These are phyloP conservation scores for Hippocampus barbouri DNA, from an alignment of 2,113 vertebrate genomes.

Conservation along the genomic window DNA sequence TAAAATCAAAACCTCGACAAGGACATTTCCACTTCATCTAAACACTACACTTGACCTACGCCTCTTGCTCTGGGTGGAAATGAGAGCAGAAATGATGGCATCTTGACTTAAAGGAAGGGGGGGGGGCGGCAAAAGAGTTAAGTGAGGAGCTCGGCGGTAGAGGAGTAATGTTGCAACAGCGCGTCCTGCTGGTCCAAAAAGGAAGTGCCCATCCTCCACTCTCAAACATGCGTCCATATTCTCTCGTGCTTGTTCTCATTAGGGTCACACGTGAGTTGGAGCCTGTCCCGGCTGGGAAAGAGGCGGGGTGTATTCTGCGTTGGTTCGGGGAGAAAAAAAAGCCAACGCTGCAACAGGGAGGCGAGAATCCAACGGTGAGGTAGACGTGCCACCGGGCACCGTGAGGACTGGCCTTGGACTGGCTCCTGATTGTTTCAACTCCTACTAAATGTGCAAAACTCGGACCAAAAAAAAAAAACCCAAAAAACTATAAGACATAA, in stretches of 20 bases:
- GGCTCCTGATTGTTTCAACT: too few relatives aligned
- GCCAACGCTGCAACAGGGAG: too few relatives aligned
- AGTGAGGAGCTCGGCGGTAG: background rate
- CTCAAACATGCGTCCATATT: background rate
- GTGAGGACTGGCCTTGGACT: too few relatives aligned
- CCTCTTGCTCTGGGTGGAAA: constrained; percentile 37
- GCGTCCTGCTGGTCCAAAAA: constrained; percentile 66
- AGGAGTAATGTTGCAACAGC: constrained; percentile 60
- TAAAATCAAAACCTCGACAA: constrained; percentile 35
- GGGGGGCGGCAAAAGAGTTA: background rate
- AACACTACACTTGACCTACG: constrained; percentile 41
- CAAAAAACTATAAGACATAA: background rate
- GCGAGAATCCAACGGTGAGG: too few relatives aligned
- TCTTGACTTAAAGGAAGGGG: background rate
- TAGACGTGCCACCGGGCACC: too few relatives aligned
- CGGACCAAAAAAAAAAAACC: too few relatives aligned
- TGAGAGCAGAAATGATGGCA: constrained; percentile 37
- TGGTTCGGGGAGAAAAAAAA: too few relatives aligned
- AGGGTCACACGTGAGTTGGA: too few relatives aligned
- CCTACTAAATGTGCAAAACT: too few relatives aligned
- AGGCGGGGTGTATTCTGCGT: too few relatives aligned
- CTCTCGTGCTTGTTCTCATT: too few relatives aligned
- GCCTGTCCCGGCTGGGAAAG: too few relatives aligned
- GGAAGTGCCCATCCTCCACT: constrained; percentile 25
- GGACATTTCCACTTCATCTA: constrained; percentile 53